Evolutionary conservation across 2,797 vertebrate genomes (phyloP), one percentile per base, ranked within the genome.

Genomic region (Enteromius afrohamiltoni): DNA sequence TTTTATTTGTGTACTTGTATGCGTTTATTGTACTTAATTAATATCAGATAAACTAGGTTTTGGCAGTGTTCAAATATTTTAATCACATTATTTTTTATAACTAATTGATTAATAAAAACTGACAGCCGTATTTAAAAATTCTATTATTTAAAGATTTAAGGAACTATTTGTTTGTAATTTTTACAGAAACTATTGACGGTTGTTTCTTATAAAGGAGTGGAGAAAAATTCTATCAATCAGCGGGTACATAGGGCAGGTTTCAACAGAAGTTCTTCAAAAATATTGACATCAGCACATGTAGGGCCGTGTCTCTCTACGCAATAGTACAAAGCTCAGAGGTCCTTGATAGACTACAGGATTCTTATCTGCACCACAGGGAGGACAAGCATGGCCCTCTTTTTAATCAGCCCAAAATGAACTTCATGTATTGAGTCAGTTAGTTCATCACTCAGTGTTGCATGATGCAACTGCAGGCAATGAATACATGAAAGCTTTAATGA

Each of bases 301-400:
- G 68, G 51, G 23, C 83, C 86, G 88, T 10, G 40, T 85, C 77
- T 85, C 82, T 76, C 81, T 84, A 87, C 11, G 81, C 86, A 88
- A 89, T 2, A 80, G 91, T 87, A 79, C 91, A 94, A 93, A 93
- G 92, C 88, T 93, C 91, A 73, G 78, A 80, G 69, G 64, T 75
- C 83, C n/a, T 71, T n/a, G 47, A 85, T 62, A 82, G 74, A 53
- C 76, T 68, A 10, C 65, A 80, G 79, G 83, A 77, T 3, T 49
- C 29, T 82, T 86, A 89, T 90, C 86, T 70, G 60, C 60, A 53
- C 26, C 79, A 77, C 13, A 51, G 42, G n/a, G 78, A 80, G 47
- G 58, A 75, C n/a, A 7, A 65, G 62, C 9, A 5, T 6, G 8
- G n/a, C 6, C 13, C 26, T 77, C 23, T 64, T 62, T 70, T 77